Percentiles rank a stretch among this genome's conserved stretches.
Conservation (phyloP, 2,113 vertebrate species). For the Puffinus mauretanicus region DNA sequence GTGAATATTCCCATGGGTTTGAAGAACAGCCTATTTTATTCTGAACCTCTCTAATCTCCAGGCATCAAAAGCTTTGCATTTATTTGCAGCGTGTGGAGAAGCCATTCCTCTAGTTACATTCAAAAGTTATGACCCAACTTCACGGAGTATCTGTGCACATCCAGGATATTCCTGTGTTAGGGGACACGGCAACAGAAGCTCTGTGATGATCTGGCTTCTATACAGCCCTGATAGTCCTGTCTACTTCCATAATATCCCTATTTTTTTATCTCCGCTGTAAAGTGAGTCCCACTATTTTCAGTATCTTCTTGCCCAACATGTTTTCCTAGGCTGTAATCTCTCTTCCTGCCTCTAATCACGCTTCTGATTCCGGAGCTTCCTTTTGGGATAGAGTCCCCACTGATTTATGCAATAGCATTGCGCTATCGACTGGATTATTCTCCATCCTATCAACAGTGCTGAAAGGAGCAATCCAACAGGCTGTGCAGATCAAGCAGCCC, state of each 20-base stretch:
- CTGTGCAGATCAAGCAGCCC: neutral
- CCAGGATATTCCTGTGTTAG: neutral
- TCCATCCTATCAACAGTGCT: neutral
- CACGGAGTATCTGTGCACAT: neutral
- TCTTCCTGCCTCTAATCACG: constrained; percentile 37
- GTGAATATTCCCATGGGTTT: neutral
- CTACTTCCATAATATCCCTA: neutral
- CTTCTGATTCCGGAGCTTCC: constrained; percentile 17
- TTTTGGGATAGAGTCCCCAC: neutral
- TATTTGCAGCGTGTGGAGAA: neutral
- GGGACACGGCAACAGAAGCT: neutral
- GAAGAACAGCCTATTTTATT: neutral
- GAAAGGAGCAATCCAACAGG: neutral
- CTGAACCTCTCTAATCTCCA: neutral
- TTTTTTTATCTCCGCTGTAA: neutral
- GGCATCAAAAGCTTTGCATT: neutral
- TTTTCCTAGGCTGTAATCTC: neutral
- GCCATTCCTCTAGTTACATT: neutral
- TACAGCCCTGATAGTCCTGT: neutral
- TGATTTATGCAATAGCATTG: neutral
- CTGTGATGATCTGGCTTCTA: neutral
- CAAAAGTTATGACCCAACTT: neutral
- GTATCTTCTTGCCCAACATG: neutral
- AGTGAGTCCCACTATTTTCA: neutral
- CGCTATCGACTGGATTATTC: neutral